Base-by-base conservation (phyloP, 2,797 vertebrate genomes). In the Argentina silus region DNA sequence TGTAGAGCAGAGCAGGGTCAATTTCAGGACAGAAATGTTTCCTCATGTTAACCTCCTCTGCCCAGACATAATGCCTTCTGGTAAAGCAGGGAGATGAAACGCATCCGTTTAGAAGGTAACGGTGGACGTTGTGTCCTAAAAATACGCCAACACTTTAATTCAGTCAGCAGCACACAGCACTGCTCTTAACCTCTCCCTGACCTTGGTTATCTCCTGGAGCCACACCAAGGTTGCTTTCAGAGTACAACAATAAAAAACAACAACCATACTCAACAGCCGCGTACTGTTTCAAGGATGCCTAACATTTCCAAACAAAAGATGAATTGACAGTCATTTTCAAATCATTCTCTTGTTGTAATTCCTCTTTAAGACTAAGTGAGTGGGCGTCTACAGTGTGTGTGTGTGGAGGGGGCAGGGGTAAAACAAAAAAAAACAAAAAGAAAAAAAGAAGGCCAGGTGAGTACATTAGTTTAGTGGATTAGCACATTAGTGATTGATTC, bases 401-500 rank as follows among this genome's bases (percentile, higher is more conserved):
- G 8, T 36, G 43, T 57, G 44, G 19, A 48, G 36, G 69, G 10
- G 62, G 72, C 68, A 56, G 66, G n/a, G n/a, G n/a, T n/a, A n/a
- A n/a, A n/a, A n/a, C n/a, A n/a, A n/a, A n/a, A n/a, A n/a, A n/a
- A n/a, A n/a, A n/a, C n/a, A n/a, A n/a, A n/a, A n/a, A 73, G 74
- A 76, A 55, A 76, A 78, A 83, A 85, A 72, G 75, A 36, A 85
- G 79, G 80, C 53, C 83, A 88, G 84, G 81, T 91, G 88, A 81
- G 75, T 75, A 78, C n/a, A n/a, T n/a, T n/a, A n/a, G n/a, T n/a
- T n/a, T n/a, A n/a, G n/a, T n/a, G n/a, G n/a, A n/a, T n/a, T n/a
- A n/a, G n/a, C n/a, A n/a, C 79, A 85, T 83, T 78, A 86, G 80
- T 88, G 88, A 92, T 63, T 89, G 90, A 94, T 92, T 93, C 88